These are phyloP conservation scores for Aurelia aurita complex sp. Pacific DNA, from an alignment of 30 jellyfish, hydroid and myxozoan species.

Conservation along the genomic window DNA sequence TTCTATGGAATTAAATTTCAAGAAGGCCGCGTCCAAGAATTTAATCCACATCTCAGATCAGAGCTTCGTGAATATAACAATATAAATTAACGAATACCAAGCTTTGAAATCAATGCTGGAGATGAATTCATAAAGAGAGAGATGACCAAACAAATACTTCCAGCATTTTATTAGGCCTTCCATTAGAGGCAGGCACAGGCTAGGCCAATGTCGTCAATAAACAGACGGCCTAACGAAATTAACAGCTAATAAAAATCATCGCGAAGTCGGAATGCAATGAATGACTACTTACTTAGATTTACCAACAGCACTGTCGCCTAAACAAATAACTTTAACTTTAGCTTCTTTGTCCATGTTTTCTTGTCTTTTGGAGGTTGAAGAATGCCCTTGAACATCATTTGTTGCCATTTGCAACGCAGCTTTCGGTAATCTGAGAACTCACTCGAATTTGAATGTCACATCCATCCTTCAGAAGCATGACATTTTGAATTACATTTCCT, in stretches of 20 bases:
- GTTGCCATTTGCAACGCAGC: conserved; percentile 62
- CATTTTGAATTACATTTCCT: too few relatives aligned
- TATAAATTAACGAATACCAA: too few relatives aligned
- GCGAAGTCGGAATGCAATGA: neutral
- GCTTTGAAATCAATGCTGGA: too few relatives aligned
- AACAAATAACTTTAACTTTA: conserved; percentile 84
- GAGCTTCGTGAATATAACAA: too few relatives aligned
- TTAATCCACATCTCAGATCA: neutral
- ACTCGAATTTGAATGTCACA: neutral
- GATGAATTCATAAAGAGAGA: too few relatives aligned
- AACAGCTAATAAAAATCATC: neutral
- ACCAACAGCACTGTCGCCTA: conserved; percentile 98
- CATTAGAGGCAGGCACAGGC: too few relatives aligned
- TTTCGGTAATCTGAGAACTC: too few relatives aligned
- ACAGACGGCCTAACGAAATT: conserved; percentile 3
- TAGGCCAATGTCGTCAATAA: too few relatives aligned
- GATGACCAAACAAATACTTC: too few relatives aligned
- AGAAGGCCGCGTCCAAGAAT: neutral
- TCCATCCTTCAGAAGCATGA: neutral
- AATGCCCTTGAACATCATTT: conserved; percentile 38
- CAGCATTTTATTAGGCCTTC: too few relatives aligned
- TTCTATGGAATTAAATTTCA: neutral
- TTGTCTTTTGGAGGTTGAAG: neutral
- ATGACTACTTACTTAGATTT: conserved; percentile 82
- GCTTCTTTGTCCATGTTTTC: conserved; percentile 77